These are phyloP conservation scores for Ceramica pisi DNA, from an alignment of 2,888 invertebrate species.

Conservation along the genomic window DNA sequence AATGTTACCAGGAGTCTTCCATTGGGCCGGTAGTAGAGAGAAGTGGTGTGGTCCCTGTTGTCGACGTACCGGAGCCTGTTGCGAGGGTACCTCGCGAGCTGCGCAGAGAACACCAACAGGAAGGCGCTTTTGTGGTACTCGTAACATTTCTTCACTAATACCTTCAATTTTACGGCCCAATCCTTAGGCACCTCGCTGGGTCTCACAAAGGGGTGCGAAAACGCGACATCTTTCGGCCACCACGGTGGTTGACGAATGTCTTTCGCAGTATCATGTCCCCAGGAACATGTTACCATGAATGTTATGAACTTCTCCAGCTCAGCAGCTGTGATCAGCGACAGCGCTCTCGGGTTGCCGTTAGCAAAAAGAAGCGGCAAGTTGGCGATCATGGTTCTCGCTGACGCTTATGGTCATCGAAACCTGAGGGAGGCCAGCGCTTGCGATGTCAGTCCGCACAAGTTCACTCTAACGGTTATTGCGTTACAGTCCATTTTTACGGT, in stretches of 20 bases:
- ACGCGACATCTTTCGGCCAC: conserved; percentile 93
- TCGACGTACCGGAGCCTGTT: conserved; percentile 93
- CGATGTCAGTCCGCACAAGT: conserved; percentile 79
- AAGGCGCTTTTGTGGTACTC: conserved; percentile 93
- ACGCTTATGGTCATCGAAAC: conserved; percentile 87
- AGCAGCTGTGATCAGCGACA: conserved; percentile 91
- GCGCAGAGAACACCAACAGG: conserved; percentile 93
- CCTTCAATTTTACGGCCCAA: conserved; percentile 92
- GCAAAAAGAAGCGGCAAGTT: conserved; percentile 94
- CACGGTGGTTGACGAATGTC: conserved; percentile 92
- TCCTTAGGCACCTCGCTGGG: conserved; percentile 86
- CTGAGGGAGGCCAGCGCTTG: conserved; percentile 82
- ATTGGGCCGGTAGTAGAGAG: conserved; percentile 92
- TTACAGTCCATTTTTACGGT: conserved; percentile 74
- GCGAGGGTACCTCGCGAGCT: conserved; percentile 92
- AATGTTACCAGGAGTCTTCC: conserved; percentile 93
- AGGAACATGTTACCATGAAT: conserved; percentile 94
- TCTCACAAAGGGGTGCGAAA: conserved; percentile 92
- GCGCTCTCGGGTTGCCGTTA: conserved; percentile 93
- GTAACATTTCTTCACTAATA: conserved; percentile 93
- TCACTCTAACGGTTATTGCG: conserved; percentile 81
- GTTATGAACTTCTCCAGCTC: conserved; percentile 93
- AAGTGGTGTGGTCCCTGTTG: conserved; percentile 94
- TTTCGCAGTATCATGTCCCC: conserved; percentile 92
- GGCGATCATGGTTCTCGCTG: conserved; percentile 92